Base-by-base conservation (phyloP, 2,113 vertebrate species). In the Illadopsis cleaveri region DNA sequence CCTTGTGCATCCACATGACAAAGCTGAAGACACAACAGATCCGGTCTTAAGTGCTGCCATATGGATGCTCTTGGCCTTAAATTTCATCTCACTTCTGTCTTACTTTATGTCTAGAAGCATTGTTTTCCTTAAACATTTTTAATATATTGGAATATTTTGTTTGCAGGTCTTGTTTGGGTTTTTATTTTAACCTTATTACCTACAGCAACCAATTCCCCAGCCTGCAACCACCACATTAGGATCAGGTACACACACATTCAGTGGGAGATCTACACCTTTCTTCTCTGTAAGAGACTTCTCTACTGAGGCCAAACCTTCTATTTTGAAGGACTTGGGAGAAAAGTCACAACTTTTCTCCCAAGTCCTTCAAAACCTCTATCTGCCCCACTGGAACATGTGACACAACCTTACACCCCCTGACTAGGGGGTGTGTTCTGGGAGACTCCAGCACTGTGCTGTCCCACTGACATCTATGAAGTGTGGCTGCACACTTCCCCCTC, bases 401-500 rank as follows among this genome's bases (percentile, higher is more conserved):
- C 28, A 44, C 15, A 28, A 5, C 33, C 14, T 51, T 6, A 45
- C 15, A 28, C 6, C 27, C 69, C 31, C 4, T 3, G 10, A 22
- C 8, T 0, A 42, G 7, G 57, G 3, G 10, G 6, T 23, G 27
- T 23, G 10, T 68, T 89, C 54, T 35, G 22, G 38, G 40, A n/a
- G 4, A 25, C n/a, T 58, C 17, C 50, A 40, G 48, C 38, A 37
- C n/a, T 10, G 24, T 5, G 3, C 0, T 58, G 12, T 50, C 37
- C 50, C 42, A n/a, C 5, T 2, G 73, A 8, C 30, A 44, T 1
- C 3, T 1, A 0, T 5, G 5, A 24, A 61, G 10, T 0, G 12
- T 23, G 20, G 37, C 45, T 50, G n/a, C 25, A n/a, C 11, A 38
- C 25, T 66, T 66, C 23, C 40, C 40, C 45, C 50, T 66, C 42